A percentile compares a stretch with the other conserved stretches of the same genome.
phyloP scores from a whole-genome alignment of 2,888 invertebrate genomes.

The Troilus luridus region DNA sequence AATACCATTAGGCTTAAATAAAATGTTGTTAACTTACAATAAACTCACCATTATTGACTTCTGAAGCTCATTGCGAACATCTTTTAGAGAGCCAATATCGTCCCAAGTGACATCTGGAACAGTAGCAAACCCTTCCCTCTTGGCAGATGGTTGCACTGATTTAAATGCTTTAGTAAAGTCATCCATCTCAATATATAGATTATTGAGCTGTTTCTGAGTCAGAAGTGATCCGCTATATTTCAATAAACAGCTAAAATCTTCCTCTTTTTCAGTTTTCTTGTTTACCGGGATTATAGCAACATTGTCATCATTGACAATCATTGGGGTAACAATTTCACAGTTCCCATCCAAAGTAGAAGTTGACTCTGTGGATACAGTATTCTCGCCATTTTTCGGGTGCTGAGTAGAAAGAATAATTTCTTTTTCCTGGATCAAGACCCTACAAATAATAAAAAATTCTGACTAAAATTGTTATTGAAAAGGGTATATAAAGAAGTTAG shows the following conservation, averaged over 20 bases:
- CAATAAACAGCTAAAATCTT: slow-evolving; percentile 31
- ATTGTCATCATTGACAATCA: slow-evolving; percentile 58
- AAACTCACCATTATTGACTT: slow-evolving; percentile 83
- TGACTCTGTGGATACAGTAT: background rate
- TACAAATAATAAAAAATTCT: background rate
- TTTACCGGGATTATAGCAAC: background rate
- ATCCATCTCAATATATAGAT: slow-evolving; percentile 67
- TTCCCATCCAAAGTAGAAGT: background rate
- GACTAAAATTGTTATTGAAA: too few relatives aligned
- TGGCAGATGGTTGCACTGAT: slow-evolving; percentile 91
- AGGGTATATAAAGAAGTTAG: too few relatives aligned
- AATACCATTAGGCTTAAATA: background rate
- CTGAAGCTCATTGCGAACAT: slow-evolving; percentile 91
- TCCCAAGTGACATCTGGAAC: slow-evolving; percentile 98
- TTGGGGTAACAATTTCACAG: background rate
- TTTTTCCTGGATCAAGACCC: background rate
- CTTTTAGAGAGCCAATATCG: slow-evolving; percentile 92
- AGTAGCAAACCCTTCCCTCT: slow-evolving; percentile 96
- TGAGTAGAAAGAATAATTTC: background rate
- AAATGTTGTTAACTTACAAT: slow-evolving; percentile 38
- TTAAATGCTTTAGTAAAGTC: slow-evolving; percentile 86
- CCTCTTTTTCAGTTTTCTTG: slow-evolving; percentile 10
- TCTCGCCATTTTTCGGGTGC: background rate
- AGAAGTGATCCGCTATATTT: slow-evolving; percentile 22
- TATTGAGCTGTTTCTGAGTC: slow-evolving; percentile 32